Conservation (phyloP, 2,797 vertebrate species). For the Manis javanica region DNA sequence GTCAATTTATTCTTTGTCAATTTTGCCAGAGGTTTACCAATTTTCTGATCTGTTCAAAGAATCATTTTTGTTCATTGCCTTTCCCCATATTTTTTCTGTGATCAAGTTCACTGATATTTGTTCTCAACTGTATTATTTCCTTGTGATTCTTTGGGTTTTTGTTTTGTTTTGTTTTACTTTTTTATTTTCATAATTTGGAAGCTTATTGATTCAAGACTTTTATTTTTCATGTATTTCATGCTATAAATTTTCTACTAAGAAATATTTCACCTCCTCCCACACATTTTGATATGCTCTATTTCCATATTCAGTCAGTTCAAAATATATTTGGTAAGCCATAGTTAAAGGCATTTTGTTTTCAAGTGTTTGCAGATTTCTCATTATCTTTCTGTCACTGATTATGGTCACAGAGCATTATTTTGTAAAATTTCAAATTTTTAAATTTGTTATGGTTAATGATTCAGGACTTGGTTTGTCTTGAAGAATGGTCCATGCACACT, state of each 20-base stretch:
- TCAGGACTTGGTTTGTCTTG: not conserved
- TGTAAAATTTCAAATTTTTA: not conserved
- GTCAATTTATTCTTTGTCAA: not conserved
- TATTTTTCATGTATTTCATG: not conserved
- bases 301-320: slow-evolving; percentile 12
- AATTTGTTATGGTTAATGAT: not conserved
- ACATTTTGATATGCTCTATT: not conserved
- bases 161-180: not conserved
- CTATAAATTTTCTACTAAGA: not conserved
- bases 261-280: not conserved
- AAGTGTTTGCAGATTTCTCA: not conserved
- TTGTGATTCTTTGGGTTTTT: not conserved
- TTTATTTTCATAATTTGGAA: not conserved
- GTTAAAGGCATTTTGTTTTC: not conserved
- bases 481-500: not conserved
- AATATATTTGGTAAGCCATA: slow-evolving; percentile 28
- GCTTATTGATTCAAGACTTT: not conserved
- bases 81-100: not conserved
- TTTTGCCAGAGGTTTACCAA: not conserved
- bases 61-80: not conserved
- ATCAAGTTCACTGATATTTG: not conserved
- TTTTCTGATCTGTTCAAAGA: slow-evolving; percentile 12
- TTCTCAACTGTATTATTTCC: not conserved
- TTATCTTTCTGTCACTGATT: slow-evolving; percentile 26
- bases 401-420: not conserved